A percentile compares a stretch with the other conserved stretches of the same genome.
phyloP scores from a whole-genome alignment of 2,113 vertebrate genomes.

The Pandion haliaetus region DNA sequence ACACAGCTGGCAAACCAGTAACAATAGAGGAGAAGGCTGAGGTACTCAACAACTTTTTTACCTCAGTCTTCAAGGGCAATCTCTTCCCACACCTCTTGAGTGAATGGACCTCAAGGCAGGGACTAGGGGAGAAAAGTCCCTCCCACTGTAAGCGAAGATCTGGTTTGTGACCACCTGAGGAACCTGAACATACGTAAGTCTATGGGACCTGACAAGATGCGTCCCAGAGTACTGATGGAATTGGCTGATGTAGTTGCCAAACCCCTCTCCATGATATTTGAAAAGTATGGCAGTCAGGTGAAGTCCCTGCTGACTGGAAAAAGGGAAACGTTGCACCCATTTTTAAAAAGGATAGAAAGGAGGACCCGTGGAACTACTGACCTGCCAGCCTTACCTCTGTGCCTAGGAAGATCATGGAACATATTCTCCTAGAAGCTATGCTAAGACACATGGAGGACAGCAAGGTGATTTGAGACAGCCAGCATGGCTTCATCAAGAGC shows the following conservation, averaged over 20 bases:
- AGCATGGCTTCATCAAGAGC: too few relatives aligned
- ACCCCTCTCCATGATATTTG: not conserved
- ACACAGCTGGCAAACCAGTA: not conserved
- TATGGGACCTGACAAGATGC: not conserved
- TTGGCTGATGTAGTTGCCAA: not conserved
- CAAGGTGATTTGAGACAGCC: too few relatives aligned
- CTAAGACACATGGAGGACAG: too few relatives aligned
- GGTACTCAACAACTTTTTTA: not conserved
- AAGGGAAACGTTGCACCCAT: not conserved
- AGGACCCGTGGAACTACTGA: not conserved
- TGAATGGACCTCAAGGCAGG: not conserved
- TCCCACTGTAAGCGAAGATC: not conserved
- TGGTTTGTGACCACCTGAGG: not conserved
- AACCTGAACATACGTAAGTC: not conserved
- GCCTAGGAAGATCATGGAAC: too few relatives aligned
- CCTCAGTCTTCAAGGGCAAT: not conserved
- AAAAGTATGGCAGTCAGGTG: not conserved
- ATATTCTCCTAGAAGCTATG: too few relatives aligned
- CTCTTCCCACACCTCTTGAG: not conserved
- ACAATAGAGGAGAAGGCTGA: not conserved
- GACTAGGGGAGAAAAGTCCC: not conserved
- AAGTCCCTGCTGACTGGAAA: not conserved
- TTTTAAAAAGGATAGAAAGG: too few relatives aligned
- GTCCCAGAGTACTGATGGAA: not conserved
- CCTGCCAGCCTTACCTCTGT: too few relatives aligned